These are phyloP conservation scores for Phocoena phocoena DNA, from an alignment of 2,113 vertebrate species.

Conservation along the genomic window DNA sequence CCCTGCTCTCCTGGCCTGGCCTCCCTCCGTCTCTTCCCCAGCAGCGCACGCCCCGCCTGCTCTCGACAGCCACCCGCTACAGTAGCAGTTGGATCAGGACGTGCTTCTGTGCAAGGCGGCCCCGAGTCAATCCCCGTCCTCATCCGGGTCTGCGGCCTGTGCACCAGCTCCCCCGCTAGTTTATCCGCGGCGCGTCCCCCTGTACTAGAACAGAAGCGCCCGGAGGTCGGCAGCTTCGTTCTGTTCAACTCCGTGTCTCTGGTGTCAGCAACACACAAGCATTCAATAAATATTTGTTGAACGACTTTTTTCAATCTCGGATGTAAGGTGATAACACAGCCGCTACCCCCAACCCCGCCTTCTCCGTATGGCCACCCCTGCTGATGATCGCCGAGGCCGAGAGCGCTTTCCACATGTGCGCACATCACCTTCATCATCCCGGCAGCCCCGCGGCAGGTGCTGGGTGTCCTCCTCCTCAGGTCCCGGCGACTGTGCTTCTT, in stretches of 20 bases:
- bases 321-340: neutral
- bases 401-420: too few species aligned
- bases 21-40: too few species aligned
- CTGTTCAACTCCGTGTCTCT: neutral
- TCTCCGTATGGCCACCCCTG: neutral
- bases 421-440: too few species aligned
- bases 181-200: neutral
- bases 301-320: neutral
- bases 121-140: neutral
- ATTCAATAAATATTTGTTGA: neutral
- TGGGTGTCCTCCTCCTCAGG: neutral
- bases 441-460: neutral
- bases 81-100: accelerated
- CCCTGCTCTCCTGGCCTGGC: neutral
- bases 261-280: neutral
- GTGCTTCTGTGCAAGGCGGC: neutral
- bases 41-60: neutral
- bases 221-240: neutral
- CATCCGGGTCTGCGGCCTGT: too few species aligned
- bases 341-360: neutral
- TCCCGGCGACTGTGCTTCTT: neutral
- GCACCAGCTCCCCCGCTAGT: neutral
- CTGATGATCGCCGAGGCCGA: accelerated
- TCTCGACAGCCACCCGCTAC: neutral
- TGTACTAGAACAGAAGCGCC: too few species aligned